phyloP scores from a whole-genome alignment of 2,888 invertebrate species.

The Eupithecia abbreviata region DNA sequence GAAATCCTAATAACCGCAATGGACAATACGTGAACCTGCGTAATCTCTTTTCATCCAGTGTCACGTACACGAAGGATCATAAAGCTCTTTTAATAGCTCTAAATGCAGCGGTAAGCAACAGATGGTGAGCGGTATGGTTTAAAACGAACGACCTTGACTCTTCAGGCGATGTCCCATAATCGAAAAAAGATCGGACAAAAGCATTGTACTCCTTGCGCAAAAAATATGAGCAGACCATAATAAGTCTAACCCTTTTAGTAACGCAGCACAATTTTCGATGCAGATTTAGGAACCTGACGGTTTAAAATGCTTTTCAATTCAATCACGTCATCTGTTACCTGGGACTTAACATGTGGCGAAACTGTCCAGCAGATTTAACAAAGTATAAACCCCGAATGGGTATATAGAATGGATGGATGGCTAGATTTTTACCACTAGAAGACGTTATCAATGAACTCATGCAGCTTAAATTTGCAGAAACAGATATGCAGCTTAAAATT shows the following conservation, averaged over 20 bases:
- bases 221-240: conserved; percentile 20
- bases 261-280: conserved; percentile 22
- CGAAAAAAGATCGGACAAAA: conserved; percentile 37
- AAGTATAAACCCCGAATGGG: not conserved
- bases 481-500: not conserved
- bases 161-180: conserved; percentile 47
- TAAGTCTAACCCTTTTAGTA: not conserved
- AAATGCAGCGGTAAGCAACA: conserved; percentile 54
- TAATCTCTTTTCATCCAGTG: not conserved
- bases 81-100: conserved; percentile 49
- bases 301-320: not conserved
- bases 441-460: not conserved
- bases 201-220: conserved; percentile 39
- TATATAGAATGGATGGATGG: no score
- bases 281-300: not conserved
- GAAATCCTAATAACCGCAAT: not conserved
- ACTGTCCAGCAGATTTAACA: not conserved
- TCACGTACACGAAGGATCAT: conserved; percentile 32
- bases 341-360: no score
- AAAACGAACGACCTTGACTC: conserved; percentile 63
- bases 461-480: not conserved
- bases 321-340: not conserved
- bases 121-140: conserved; percentile 37
- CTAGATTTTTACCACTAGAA: not conserved
- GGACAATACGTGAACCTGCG: not conserved